Evolutionary conservation across 2,113 vertebrate species (phyloP).

Genomic region (Anoura caudifer): DNA sequence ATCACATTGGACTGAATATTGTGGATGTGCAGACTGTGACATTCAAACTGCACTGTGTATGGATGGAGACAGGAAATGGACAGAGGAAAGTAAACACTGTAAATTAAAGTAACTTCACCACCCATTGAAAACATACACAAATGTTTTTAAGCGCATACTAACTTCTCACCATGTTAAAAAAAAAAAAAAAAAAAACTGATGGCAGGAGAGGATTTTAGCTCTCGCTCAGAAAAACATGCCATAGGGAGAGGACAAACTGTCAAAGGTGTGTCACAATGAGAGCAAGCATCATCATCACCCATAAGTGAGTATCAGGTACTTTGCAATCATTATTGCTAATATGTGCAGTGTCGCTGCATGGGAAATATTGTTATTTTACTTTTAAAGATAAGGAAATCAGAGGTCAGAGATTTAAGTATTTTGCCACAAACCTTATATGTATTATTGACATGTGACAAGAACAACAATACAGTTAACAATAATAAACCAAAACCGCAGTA

Average conservation of each 20-base stretch:
- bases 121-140: not conserved
- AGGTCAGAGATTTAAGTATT: not conserved
- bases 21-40: accelerated
- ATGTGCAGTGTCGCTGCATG: not conserved
- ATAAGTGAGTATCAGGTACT: not conserved
- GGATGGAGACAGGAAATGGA: not conserved
- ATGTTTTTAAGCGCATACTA: not conserved
- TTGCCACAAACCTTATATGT: not conserved
- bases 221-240: not conserved
- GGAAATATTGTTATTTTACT: not conserved
- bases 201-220: not conserved
- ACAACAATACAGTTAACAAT: not conserved
- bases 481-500: not conserved
- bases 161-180: not conserved
- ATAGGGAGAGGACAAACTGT: not conserved
- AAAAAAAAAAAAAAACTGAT: not conserved
- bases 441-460: not conserved
- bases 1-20: not conserved
- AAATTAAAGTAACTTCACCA: not conserved
- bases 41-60: not conserved
- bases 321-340: not conserved
- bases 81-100: not conserved
- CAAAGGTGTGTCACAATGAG: not conserved
- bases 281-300: not conserved
- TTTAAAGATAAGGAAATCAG: not conserved